Conservation (phyloP, 2,888 invertebrate genomes). For the Troides aeacus region DNA sequence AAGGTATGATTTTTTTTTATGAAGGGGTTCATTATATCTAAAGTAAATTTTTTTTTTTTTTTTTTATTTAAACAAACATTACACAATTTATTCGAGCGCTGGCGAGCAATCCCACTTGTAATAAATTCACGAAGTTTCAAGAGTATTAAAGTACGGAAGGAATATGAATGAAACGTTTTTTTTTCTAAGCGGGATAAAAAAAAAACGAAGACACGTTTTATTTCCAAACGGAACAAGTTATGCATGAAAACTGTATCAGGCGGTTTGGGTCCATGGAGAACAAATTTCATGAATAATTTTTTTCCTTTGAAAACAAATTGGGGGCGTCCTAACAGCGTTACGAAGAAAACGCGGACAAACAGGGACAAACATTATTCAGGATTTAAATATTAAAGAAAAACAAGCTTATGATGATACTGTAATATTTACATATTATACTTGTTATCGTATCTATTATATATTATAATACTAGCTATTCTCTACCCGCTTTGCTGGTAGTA, state of each 20-base stretch:
- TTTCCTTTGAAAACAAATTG: slow-evolving; percentile 78
- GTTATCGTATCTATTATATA: no score
- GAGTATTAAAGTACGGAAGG: background rate
- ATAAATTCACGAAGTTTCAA: background rate
- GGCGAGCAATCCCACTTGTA: no score
- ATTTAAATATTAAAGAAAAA: background rate
- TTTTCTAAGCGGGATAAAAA: background rate
- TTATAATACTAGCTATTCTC: no score
- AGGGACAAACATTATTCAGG: background rate
- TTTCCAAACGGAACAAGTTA: slow-evolving; percentile 46
- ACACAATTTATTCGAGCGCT: no score
- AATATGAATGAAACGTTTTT: no score
- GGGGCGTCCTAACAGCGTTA: slow-evolving; percentile 38
- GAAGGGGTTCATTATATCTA: no score
- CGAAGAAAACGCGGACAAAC: background rate
- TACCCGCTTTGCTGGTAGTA: no score
- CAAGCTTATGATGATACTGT: background rate
- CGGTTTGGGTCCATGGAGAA: slow-evolving; percentile 62
- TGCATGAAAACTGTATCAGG: slow-evolving; percentile 64
- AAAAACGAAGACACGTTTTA: slow-evolving; percentile 50
- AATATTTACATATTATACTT: no score
- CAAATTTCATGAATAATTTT: slow-evolving; percentile 80
- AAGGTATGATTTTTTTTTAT: no score
- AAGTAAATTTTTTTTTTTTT: no score
- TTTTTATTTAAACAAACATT: no score